Conservation (phyloP, 2,888 invertebrate species). For the Lamellibrachia columna region DNA sequence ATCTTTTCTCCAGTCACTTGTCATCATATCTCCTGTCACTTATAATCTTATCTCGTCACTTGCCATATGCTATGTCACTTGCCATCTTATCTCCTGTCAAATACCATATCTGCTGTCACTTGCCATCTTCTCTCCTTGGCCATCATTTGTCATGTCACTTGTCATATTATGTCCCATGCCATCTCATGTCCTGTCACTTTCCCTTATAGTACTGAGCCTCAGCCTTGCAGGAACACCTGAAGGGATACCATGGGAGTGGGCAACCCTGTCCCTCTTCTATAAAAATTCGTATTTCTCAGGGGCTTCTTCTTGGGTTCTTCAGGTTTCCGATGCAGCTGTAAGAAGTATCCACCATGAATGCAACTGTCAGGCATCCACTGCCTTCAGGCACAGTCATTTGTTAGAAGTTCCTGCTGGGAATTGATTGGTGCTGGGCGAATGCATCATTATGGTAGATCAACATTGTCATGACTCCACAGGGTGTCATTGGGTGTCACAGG, state of each 20-base stretch:
- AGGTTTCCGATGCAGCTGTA: not conserved
- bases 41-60: no score
- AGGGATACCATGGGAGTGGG: not conserved
- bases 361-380: not conserved
- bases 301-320: not conserved
- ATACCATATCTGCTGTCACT: no score
- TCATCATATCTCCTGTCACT: no score
- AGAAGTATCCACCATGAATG: not conserved
- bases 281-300: not conserved
- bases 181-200: not conserved
- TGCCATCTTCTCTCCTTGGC: no score
- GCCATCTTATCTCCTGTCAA: no score
- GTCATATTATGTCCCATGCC: not conserved
- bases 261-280: not conserved
- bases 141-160: not conserved
- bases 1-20: not conserved
- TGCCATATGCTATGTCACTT: no score
- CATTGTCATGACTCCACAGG: not conserved
- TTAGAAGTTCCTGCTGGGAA: conserved; percentile 6
- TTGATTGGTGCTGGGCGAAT: not conserved
- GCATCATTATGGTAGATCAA: not conserved
- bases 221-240: not conserved
- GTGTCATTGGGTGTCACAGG: not conserved
- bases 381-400: conserved; percentile 7
- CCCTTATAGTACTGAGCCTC: not conserved